Conservation (phyloP, 2,113 vertebrate species). For the Phrynosoma platyrhinos region DNA sequence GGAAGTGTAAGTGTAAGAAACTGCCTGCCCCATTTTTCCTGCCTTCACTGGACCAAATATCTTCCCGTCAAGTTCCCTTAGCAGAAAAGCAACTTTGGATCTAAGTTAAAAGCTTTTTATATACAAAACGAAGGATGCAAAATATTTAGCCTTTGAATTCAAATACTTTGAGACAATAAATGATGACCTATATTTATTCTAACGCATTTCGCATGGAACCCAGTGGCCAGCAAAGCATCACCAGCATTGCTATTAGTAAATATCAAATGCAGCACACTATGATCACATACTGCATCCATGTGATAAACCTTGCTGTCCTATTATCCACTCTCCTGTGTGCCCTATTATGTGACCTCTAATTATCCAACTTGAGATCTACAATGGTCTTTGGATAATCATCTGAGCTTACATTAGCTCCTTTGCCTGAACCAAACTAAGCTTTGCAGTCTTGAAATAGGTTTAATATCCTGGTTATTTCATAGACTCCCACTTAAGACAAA, state of each 20-base stretch:
- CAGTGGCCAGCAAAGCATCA: background rate
- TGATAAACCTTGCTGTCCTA: too few species aligned
- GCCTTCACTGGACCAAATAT: background rate
- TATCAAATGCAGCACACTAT: background rate
- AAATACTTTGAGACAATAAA: background rate
- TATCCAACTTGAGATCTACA: background rate
- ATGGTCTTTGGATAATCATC: background rate
- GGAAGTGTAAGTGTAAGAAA: background rate
- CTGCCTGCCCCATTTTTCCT: background rate
- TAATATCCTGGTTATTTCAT: background rate
- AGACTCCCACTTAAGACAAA: background rate
- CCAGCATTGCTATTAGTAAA: background rate
- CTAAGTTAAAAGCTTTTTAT: background rate
- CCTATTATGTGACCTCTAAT: background rate
- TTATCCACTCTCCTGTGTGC: background rate
- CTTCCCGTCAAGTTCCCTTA: background rate
- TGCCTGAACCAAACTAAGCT: background rate
- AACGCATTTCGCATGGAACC: too few species aligned
- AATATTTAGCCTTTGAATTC: background rate
- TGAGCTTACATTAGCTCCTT: too few species aligned
- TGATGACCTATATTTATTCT: background rate
- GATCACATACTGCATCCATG: background rate
- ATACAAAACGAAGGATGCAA: background rate
- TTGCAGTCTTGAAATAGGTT: background rate
- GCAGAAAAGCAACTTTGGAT: background rate